A percentile compares a stretch with the other conserved stretches of the same genome.
These are phyloP conservation scores for Hipparchia semele DNA, from an alignment of 2,888 invertebrate genomes.

Conservation along the genomic window DNA sequence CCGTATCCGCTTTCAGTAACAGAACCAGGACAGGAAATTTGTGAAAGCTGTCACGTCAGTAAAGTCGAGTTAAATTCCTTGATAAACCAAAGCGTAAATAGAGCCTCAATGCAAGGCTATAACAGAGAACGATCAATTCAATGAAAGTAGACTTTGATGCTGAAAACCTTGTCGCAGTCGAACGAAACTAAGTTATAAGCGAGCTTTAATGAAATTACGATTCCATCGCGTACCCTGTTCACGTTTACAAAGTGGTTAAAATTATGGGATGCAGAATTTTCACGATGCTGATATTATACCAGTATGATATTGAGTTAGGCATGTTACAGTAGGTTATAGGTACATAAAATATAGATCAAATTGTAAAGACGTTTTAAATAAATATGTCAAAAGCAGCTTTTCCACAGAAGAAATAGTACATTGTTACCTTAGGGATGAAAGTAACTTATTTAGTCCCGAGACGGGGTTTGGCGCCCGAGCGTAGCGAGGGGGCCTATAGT, in stretches of 20 bases:
- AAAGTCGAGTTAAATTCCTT: slow-evolving; percentile 1
- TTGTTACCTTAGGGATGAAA: no score
- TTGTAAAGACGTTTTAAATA: no score
- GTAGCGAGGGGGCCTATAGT: no score
- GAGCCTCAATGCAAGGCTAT: slow-evolving; percentile 8
- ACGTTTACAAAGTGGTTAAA: slow-evolving; percentile 4
- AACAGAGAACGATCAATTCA: slow-evolving; percentile 44
- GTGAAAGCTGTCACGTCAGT: slow-evolving; percentile 3
- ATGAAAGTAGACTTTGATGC: slow-evolving; percentile 52
- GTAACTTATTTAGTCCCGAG: no score
- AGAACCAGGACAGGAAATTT: slow-evolving; percentile 3
- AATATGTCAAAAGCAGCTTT: no score
- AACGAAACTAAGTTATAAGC: slow-evolving; percentile 56
- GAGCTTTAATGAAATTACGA: slow-evolving; percentile 61
- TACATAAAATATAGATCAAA: no score
- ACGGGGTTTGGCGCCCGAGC: no score
- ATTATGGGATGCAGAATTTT: neutral
- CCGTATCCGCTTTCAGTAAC: neutral
- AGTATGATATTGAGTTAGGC: no score
- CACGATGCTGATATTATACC: no score
- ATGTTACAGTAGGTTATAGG: no score
- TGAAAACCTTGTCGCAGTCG: slow-evolving; percentile 46
- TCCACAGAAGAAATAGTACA: no score
- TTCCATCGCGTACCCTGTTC: slow-evolving; percentile 54
- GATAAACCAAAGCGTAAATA: slow-evolving; percentile 7